Conservation (phyloP, 2,113 vertebrate species). For the Salvelinus alpinus region DNA sequence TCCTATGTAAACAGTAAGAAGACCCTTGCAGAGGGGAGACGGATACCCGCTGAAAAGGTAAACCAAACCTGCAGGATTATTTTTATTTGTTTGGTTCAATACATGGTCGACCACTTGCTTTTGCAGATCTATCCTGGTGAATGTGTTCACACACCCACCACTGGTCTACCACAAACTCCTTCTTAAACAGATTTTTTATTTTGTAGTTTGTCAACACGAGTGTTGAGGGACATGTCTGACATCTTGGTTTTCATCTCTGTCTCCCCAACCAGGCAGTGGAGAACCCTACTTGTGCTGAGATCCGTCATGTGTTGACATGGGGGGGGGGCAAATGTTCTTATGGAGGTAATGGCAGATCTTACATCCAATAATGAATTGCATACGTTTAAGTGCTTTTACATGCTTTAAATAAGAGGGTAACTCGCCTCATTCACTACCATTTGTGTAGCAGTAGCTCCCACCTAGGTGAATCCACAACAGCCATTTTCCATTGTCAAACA, state of each 20-base stretch:
- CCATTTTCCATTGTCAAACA: too few species aligned
- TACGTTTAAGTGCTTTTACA: neutral
- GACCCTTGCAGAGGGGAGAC: slow-evolving; percentile 84
- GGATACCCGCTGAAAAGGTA: slow-evolving; percentile 84
- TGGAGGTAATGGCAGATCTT: slow-evolving; percentile 74
- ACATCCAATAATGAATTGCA: neutral
- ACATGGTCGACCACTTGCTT: neutral
- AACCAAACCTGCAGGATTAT: neutral
- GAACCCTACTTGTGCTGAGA: slow-evolving; percentile 86
- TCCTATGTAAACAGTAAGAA: slow-evolving; percentile 89
- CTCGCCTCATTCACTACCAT: too few species aligned
- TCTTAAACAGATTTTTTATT: neutral
- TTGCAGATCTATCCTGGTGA: too few species aligned
- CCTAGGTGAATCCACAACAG: too few species aligned
- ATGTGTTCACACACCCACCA: too few species aligned
- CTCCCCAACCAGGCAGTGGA: slow-evolving; percentile 79
- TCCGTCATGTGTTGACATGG: slow-evolving; percentile 82
- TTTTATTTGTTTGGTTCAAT: neutral
- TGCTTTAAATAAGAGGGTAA: too few species aligned
- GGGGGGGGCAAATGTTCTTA: slow-evolving; percentile 79
- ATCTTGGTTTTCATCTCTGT: neutral
- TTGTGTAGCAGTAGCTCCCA: too few species aligned
- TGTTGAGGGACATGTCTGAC: neutral
- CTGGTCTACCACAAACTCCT: too few species aligned
- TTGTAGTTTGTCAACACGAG: neutral